Conservation (phyloP, 2,113 vertebrate species). For the Peromyscus leucopus region DNA sequence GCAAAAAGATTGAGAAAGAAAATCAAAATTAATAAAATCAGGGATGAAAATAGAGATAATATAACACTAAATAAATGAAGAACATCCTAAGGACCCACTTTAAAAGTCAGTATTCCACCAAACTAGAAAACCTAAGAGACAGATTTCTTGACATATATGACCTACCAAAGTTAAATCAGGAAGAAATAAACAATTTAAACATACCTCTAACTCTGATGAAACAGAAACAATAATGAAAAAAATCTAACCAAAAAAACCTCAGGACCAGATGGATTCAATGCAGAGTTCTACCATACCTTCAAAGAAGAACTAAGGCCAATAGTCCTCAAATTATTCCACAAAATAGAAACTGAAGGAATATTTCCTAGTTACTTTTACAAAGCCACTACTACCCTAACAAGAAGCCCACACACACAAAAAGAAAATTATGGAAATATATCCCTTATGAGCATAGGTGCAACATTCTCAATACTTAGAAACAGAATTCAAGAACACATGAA, state of each 20-base stretch:
- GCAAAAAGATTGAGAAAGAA: background rate
- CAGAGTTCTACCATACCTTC: background rate
- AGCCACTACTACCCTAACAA: background rate
- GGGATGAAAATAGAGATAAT: background rate
- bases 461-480: background rate
- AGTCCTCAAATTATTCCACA: background rate
- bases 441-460: background rate
- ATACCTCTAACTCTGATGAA: background rate
- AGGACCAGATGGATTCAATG: background rate
- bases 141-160: background rate
- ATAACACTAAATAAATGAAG: background rate
- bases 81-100: background rate
- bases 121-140: background rate
- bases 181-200: background rate
- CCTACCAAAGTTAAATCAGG: background rate
- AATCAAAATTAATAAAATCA: background rate
- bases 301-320: background rate
- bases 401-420: background rate
- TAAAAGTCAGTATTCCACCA: background rate
- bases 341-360: background rate
- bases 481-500: background rate
- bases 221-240: background rate
- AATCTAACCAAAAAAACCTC: background rate
- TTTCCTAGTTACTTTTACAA: background rate
- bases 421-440: background rate